Base-by-base conservation (phyloP, 2,113 vertebrate species). In the Gracilinanus agilis region DNA sequence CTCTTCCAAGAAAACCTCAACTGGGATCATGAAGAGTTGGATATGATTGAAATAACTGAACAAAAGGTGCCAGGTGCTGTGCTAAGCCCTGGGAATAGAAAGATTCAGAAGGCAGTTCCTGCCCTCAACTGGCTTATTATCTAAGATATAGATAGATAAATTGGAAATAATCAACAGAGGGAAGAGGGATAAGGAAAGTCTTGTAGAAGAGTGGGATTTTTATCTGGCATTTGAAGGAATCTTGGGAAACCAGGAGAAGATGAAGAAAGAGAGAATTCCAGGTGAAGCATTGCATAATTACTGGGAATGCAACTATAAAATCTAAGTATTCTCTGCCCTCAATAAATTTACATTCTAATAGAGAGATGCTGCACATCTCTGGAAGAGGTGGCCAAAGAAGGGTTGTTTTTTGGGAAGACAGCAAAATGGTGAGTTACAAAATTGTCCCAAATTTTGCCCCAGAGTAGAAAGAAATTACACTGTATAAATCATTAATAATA, bases 271-370 rank as follows among this genome's bases (percentile, higher is more conserved):
- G 29, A 75, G 53, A 92, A 54, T 24, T 67, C 54, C 53, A 58
- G 91, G 54, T 90, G 53, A 75, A 67, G 24, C 40, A 89, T 16
- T 19, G 40, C 53, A 53, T 44, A 34, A 90, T 53, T n/a, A 16
- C 93, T 93, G 83, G 90, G 91, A 91, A 92, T 44, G 53, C 90
- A 94, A n/a, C 54, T 58, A 40, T 10, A 49, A 49, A 49, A 49
- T 49, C 49, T 49, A 49, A 5, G 49, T 49, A 49, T 49, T 49
- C 49, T 49, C 2, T 49, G 49, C 49, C 49, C 49, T 49, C 49
- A 23, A 34, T 75, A 34, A 67, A 67, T 67, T n/a, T 67, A n/a
- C 29, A 13, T 67, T n/a, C 61, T 67, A 67, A 67, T 58, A 58
- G 55, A 56, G 24, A 56, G 56, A 24, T 24, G 9, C 24, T 27